Conservation (phyloP, 2,797 vertebrate genomes). For the Ataeniobius toweri region DNA sequence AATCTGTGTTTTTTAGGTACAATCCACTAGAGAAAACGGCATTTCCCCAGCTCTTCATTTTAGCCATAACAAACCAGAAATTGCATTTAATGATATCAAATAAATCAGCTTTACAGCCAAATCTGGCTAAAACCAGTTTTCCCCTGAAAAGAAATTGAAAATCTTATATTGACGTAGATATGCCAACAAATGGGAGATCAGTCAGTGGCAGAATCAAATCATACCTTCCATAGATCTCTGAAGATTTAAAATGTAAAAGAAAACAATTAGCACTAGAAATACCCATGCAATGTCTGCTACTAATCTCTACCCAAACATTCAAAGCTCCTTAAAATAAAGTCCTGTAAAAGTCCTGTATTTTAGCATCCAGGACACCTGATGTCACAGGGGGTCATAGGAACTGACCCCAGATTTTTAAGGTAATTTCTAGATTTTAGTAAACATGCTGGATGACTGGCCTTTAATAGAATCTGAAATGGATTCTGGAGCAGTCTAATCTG, state of each 20-base stretch:
- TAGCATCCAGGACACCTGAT: not conserved
- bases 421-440: not conserved
- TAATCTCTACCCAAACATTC: conserved; percentile 15
- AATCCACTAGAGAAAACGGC: too few species aligned
- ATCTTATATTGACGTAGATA: too few species aligned
- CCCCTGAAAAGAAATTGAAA: too few species aligned
- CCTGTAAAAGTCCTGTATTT: not conserved
- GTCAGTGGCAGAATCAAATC: not conserved
- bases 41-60: not conserved
- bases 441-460: not conserved
- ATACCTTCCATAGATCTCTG: not conserved
- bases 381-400: not conserved
- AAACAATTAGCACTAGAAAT: conserved; percentile 13
- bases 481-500: not conserved
- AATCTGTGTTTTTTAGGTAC: too few species aligned
- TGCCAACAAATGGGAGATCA: not conserved
- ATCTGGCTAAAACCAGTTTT: too few species aligned
- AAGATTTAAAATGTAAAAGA: not conserved
- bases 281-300: conserved; percentile 4
- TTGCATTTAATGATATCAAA: conserved; percentile 1
- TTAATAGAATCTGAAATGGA: not conserved
- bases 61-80: not conserved
- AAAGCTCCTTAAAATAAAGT: not conserved
- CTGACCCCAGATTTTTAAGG: not conserved
- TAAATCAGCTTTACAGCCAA: not conserved